Evolutionary conservation across 1,140 invertebrate genomes (phyloP), one percentile per base, ranked within the genome.

Genomic region (Drosophila ironensis): DNA sequence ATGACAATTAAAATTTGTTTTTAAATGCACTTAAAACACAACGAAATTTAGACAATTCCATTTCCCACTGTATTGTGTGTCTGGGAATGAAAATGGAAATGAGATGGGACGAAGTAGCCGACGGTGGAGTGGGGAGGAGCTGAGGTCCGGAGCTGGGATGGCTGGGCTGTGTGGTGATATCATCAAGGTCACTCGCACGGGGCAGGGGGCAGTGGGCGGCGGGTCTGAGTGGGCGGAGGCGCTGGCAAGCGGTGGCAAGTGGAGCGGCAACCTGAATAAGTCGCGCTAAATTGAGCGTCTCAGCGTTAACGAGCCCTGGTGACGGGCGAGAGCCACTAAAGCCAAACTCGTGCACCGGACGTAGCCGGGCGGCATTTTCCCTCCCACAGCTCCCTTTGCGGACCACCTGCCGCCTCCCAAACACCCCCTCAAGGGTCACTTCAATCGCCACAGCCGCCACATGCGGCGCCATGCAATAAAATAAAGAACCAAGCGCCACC

Each of bases 231-330:
- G n/a, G n/a, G n/a, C n/a, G n/a, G n/a, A n/a, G n/a, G n/a, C n/a
- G n/a, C 20, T 3, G 20, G 56, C 40, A 59, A 57, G 51, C 63
- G 56, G 64, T 67, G 67, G 59, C 76, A 57, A 57, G 25, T 48
- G 48, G 44, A 63, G 69, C 52, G 42, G 61, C 45, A 78, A 66
- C 63, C 74, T 71, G 59, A 81, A 82, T 72, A 73, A 71, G 47
- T 73, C 69, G 68, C 73, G 75, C 77, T 78, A 82, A 82, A 82
- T 82, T 84, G 73, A 82, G 78, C 78, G 80, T 86, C 78, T 86
- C 78, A 73, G 78, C 70, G 80, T 78, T 84, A 82, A 84, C 78
- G 80, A 86, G 74, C 53, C 48, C 57, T 73, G 35, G 41, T 57
- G 51, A 50, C 74, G 69, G 46, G 45, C 63, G 45, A 69, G 41